Percentiles rank a stretch among this genome's conserved stretches.
Evolutionary conservation across 2,113 vertebrate species (phyloP).

Genomic region (Carassius auratus): DNA sequence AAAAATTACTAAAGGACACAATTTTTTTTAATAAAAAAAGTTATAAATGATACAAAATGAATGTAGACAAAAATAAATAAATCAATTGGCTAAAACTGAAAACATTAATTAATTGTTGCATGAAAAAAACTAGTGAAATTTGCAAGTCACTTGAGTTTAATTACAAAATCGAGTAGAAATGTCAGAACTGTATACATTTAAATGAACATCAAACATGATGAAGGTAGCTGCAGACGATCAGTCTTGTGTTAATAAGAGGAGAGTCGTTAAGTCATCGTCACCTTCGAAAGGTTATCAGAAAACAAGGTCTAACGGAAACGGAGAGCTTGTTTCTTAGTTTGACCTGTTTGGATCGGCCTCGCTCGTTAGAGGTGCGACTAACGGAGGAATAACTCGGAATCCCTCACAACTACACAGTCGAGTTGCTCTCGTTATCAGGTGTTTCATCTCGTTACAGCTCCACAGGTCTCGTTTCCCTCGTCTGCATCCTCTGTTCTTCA

Average conservation of each 20-base stretch:
- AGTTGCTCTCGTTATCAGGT: neutral
- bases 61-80: neutral
- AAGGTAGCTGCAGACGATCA: no score
- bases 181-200: no score
- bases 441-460: neutral
- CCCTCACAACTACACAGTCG: neutral
- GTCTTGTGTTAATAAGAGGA: no score
- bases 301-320: neutral
- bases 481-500: neutral
- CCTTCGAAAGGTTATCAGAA: neutral
- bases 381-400: neutral
- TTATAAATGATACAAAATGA: no score
- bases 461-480: neutral
- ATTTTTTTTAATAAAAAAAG: no score
- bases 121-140: no score
- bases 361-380: neutral
- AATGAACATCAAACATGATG: no score
- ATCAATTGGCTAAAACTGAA: neutral
- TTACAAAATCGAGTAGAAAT: no score
- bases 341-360: neutral
- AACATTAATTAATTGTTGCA: no score
- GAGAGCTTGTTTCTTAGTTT: neutral
- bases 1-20: no score
- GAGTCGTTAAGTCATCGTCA: no score
- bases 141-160: no score